Evolutionary conservation across 2,113 vertebrate species (phyloP).

Genomic region (Peucedramus taeniatus): DNA sequence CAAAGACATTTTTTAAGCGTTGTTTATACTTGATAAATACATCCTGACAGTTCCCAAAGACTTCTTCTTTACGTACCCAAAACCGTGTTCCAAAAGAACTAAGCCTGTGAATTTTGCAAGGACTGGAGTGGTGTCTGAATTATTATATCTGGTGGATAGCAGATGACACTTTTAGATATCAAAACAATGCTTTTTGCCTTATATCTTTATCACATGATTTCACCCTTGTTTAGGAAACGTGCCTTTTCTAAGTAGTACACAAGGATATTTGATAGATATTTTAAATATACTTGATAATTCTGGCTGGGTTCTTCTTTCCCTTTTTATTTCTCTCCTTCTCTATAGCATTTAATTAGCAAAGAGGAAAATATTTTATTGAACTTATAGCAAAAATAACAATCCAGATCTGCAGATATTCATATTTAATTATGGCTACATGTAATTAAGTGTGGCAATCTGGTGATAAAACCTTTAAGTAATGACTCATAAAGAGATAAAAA

Average conservation of each 20-base stretch:
- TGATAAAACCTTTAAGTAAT: constrained; percentile 80
- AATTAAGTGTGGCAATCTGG: constrained; percentile 78
- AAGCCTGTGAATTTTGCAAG: background rate
- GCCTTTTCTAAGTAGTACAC: background rate
- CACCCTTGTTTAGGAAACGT: background rate
- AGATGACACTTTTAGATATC: background rate
- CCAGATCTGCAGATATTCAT: constrained; percentile 59
- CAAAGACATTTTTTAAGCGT: background rate
- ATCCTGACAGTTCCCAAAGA: background rate
- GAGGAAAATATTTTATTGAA: constrained; percentile 54
- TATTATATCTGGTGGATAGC: background rate
- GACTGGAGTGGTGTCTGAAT: background rate
- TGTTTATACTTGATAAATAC: background rate
- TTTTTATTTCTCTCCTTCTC: background rate
- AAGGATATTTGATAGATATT: background rate
- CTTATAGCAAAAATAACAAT: constrained; percentile 62
- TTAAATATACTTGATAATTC: background rate
- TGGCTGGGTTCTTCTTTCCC: background rate
- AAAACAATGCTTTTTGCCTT: background rate
- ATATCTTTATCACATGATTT: background rate
- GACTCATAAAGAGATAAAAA: constrained; percentile 79
- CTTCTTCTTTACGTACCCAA: background rate
- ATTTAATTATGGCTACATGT: constrained; percentile 72
- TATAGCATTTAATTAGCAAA: constrained; percentile 45
- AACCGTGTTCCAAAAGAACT: background rate